phyloP scores from a whole-genome alignment of 2,888 invertebrate species.

The Argynnis bischoffii region DNA sequence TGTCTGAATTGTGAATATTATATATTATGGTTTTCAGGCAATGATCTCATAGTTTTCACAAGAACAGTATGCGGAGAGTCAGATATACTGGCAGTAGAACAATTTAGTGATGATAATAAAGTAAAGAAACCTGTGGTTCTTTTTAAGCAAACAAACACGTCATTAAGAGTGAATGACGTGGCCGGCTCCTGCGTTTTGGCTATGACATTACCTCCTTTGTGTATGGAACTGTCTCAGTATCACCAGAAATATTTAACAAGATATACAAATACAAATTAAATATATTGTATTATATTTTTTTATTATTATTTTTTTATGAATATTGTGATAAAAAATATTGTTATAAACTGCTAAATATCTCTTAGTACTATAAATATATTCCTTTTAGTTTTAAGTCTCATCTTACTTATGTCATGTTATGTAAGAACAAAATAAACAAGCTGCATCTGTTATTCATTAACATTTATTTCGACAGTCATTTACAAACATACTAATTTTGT shows the following conservation, averaged over 20 bases:
- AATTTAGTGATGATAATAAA: slow-evolving; percentile 43
- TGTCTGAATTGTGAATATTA: neutral
- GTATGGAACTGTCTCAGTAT: slow-evolving; percentile 49
- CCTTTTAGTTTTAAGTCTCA: neutral
- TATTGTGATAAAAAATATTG: slow-evolving; percentile 1
- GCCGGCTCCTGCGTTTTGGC: slow-evolving; percentile 60
- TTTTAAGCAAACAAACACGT: slow-evolving; percentile 46
- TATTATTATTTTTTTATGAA: too few species aligned
- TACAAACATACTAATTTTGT: slow-evolving; percentile 71
- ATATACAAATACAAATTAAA: slow-evolving; percentile 43
- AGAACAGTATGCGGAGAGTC: slow-evolving; percentile 49
- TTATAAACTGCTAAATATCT: neutral
- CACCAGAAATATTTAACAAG: slow-evolving; percentile 52
- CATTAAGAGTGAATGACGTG: slow-evolving; percentile 57
- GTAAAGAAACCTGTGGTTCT: slow-evolving; percentile 47
- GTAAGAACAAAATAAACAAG: slow-evolving; percentile 26
- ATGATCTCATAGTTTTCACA: slow-evolving; percentile 58
- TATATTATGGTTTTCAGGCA: slow-evolving; percentile 55
- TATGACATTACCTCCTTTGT: slow-evolving; percentile 51
- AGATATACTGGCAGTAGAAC: slow-evolving; percentile 56
- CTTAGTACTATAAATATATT: neutral
- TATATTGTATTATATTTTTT: slow-evolving; percentile 1
- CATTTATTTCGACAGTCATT: slow-evolving; percentile 77
- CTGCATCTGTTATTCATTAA: slow-evolving; percentile 52
- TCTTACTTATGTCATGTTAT: neutral